Conservation (phyloP, 2,888 invertebrate species). For the Dione juno region DNA sequence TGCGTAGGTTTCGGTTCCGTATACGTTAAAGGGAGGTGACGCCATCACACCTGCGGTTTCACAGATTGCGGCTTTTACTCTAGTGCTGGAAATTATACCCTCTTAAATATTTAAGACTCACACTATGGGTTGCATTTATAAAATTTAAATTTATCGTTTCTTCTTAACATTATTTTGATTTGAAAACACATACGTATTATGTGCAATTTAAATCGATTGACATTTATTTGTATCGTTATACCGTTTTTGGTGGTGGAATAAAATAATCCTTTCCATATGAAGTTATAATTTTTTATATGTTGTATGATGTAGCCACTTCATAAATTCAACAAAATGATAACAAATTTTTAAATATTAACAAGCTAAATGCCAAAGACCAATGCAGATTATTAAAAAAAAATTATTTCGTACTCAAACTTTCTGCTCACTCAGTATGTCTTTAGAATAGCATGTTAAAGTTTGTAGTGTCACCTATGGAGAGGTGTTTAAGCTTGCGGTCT, state of each 20-base stretch:
- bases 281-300: neutral
- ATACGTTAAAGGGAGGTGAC: constrained; percentile 30
- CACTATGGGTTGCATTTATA: constrained; percentile 7
- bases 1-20: constrained; percentile 21
- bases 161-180: neutral
- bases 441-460: neutral
- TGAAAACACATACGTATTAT: too few relatives aligned
- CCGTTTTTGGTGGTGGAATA: neutral
- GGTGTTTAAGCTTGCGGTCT: constrained; percentile 21
- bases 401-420: too few relatives aligned
- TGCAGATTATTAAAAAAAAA: too few relatives aligned
- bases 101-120: constrained; percentile 50
- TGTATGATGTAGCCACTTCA: neutral
- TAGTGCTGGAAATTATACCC: constrained; percentile 52
- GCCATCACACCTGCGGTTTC: constrained; percentile 47
- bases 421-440: too few relatives aligned
- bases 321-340: too few relatives aligned
- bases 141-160: neutral
- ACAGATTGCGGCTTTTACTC: constrained; percentile 48
- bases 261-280: neutral
- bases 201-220: neutral
- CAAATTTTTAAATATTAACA: too few relatives aligned
- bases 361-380: too few relatives aligned
- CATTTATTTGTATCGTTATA: too few relatives aligned
- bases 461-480: constrained; percentile 3